Evolutionary conservation across 1,140 invertebrate genomes (phyloP).

Genomic region (Drosophila pallidifrons): DNA sequence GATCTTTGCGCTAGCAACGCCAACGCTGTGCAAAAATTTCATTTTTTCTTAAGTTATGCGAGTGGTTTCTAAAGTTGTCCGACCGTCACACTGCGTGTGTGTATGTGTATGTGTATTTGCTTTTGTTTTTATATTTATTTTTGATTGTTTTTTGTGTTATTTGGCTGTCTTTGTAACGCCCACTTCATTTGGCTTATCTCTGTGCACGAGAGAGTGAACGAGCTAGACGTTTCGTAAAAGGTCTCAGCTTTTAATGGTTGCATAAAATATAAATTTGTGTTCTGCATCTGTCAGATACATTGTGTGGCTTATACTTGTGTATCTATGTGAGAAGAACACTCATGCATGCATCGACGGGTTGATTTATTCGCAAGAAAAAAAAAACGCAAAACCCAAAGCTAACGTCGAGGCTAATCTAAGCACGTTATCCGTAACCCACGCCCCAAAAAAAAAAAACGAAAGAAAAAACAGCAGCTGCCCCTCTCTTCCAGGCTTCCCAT

Average conservation of each 20-base stretch:
- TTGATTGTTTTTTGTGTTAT: conserved; percentile 30
- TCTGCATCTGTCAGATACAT: conserved; percentile 79
- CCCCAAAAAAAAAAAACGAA: conserved; percentile 37
- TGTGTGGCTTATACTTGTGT: conserved; percentile 46
- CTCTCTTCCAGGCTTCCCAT: not conserved
- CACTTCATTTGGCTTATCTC: conserved; percentile 73
- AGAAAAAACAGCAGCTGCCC: conserved; percentile 16
- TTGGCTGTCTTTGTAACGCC: conserved; percentile 58
- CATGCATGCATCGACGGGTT: conserved; percentile 39
- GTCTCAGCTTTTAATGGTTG: conserved; percentile 61
- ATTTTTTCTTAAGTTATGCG: conserved; percentile 39
- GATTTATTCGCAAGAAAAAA: conserved; percentile 55
- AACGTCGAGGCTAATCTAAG: conserved; percentile 66
- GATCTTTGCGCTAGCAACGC: conserved; percentile 71
- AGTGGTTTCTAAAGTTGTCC: conserved; percentile 37
- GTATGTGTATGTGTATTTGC: conserved; percentile 4
- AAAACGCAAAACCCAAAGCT: not conserved
- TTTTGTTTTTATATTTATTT: conserved; percentile 21
- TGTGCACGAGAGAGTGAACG: not conserved
- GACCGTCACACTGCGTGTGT: too few species aligned
- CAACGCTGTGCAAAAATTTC: conserved; percentile 54
- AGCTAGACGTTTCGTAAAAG: not conserved
- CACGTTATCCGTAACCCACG: conserved; percentile 74
- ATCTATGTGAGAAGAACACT: conserved; percentile 17
- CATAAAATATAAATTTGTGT: conserved; percentile 71